Conservation (phyloP, 2,113 vertebrate genomes). For the Microtus ochrogaster region DNA sequence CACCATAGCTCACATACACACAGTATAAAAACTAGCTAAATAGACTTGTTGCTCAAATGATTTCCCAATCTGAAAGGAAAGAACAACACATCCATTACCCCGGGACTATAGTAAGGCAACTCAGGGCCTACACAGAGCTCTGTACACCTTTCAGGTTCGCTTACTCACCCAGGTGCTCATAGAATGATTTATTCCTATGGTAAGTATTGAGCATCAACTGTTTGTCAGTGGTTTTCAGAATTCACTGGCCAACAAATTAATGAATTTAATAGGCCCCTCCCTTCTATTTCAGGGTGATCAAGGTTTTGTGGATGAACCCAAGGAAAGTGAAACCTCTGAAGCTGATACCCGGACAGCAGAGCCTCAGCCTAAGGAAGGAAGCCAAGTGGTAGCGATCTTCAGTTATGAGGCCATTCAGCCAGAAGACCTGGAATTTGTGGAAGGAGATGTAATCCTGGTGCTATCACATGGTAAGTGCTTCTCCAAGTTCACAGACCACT, state of each 20-base stretch:
- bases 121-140: not conserved
- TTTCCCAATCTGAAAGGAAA: not conserved
- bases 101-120: not conserved
- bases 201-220: not conserved
- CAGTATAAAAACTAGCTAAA: not conserved
- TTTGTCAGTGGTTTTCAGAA: not conserved
- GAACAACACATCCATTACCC: not conserved
- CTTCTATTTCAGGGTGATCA: conserved; percentile 81
- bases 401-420: conserved; percentile 90
- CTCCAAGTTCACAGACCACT: not conserved
- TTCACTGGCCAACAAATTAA: not conserved
- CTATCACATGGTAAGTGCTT: conserved; percentile 88
- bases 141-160: not conserved
- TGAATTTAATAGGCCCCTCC: not conserved
- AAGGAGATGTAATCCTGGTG: conserved; percentile 92
- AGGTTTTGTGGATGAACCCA: conserved; percentile 63
- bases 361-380: not conserved
- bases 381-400: conserved; percentile 90
- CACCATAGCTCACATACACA: not conserved
- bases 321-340: conserved; percentile 43
- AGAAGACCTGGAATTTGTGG: conserved; percentile 92
- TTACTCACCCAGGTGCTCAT: not conserved
- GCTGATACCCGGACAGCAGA: not conserved
- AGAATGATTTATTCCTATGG: not conserved
- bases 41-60: not conserved